Evolutionary conservation across 2,797 vertebrate genomes (phyloP), one percentile per base, ranked within the genome.

Genomic region (Syngnathus acus): DNA sequence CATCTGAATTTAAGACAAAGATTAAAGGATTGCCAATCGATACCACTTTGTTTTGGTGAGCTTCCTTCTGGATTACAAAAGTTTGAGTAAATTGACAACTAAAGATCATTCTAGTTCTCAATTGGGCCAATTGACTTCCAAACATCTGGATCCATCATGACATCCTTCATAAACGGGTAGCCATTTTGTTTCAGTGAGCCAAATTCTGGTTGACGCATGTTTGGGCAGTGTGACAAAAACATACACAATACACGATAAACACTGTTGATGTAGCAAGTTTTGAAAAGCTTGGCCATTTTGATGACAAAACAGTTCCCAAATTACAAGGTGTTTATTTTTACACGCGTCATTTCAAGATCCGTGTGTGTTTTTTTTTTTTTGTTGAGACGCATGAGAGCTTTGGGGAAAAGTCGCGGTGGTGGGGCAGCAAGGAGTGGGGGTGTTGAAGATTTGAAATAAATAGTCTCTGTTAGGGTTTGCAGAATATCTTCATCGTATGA

Each of bases 391-490:
- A 66, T 70, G 53, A 68, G 68, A 72, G 71, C 72, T 84, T 84
- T 73, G 57, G 75, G 75, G 63, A 51, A 71, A 78, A 68, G 53
- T 64, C 82, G 70, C 68, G 69, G 39, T 58, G 67, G 70, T 77
- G 58, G 65, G 26, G 51, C 70, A 70, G 48, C 61, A 64, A 69
- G 65, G 43, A 48, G 65, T 48, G 55, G 37, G 5, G 16, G 40
- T 9, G 11, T 66, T 58, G 13, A 21, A 55, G 66, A 62, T 45
- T 73, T 74, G 78, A 86, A 81, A 80, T 86, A 82, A 85, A 89
- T 82, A 85, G 76, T 79, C 74, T 84, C 77, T 83, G n/a, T n/a
- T n/a, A n/a, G n/a, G n/a, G n/a, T n/a, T n/a, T n/a, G n/a, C n/a
- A n/a, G n/a, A n/a, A n/a, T n/a, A n/a, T n/a, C n/a, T n/a, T n/a